Conservation (phyloP, 2,888 invertebrate species). For the Tortrix viridana region DNA sequence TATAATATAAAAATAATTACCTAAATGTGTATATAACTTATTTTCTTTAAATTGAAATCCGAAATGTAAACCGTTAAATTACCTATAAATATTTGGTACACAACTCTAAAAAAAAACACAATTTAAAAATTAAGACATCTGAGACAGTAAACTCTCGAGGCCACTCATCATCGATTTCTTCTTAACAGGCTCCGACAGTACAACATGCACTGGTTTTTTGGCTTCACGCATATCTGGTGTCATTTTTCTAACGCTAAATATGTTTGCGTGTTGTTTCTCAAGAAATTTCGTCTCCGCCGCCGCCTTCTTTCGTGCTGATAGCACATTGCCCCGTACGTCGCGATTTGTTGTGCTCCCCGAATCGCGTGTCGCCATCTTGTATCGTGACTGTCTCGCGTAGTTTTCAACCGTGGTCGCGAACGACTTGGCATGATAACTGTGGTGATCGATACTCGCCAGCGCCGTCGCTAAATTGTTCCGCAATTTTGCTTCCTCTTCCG, state of each 20-base stretch:
- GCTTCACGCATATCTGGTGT: constrained; percentile 70
- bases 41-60: no score
- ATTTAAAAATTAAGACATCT: constrained; percentile 47
- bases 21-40: no score
- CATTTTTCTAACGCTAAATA: constrained; percentile 67
- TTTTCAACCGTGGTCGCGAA: constrained; percentile 78
- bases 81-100: no score
- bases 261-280: constrained; percentile 73
- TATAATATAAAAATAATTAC: no score
- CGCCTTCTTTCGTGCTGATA: constrained; percentile 70
- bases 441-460: constrained; percentile 73
- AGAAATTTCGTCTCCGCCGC: constrained; percentile 66
- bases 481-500: constrained; percentile 58
- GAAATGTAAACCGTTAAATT: no score
- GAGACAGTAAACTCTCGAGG: constrained; percentile 68
- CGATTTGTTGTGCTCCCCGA: constrained; percentile 50
- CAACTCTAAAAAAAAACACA: background rate
- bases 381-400: constrained; percentile 81
- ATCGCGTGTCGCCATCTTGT: constrained; percentile 71
- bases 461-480: constrained; percentile 66
- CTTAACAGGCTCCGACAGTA: constrained; percentile 87
- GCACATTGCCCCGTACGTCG: constrained; percentile 60
- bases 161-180: constrained; percentile 71
- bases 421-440: constrained; percentile 73
- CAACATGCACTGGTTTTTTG: constrained; percentile 89